Percentiles rank a stretch among this genome's conserved stretches.
phyloP scores from a whole-genome alignment of 2,113 vertebrate species.

The Colius striatus region DNA sequence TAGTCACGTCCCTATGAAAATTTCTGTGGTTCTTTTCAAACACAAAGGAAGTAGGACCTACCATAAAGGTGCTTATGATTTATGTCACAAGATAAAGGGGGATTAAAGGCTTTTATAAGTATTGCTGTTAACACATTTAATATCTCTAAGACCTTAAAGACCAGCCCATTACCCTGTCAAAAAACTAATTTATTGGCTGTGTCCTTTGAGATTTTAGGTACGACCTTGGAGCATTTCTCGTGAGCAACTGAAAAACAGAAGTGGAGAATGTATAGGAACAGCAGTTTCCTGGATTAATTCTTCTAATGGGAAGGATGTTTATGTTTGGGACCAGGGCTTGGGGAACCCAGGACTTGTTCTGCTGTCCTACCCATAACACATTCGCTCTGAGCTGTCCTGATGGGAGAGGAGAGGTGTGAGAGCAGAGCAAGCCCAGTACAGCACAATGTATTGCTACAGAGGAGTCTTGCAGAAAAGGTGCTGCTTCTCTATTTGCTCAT shows the following conservation, averaged over 20 bases:
- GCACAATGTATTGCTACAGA: not conserved
- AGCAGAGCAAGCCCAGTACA: not conserved
- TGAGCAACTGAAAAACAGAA: not conserved
- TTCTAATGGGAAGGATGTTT: not conserved
- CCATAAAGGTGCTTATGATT: not conserved
- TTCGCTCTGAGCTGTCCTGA: not conserved
- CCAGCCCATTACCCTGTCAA: not conserved
- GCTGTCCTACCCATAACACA: not conserved
- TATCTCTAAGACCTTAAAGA: not conserved
- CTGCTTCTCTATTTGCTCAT: not conserved
- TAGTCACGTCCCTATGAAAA: not conserved
- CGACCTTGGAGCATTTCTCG: not conserved
- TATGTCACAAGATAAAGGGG: not conserved
- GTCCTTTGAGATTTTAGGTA: not conserved
- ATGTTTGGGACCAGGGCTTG: fast-evolving
- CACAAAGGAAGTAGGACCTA: not conserved
- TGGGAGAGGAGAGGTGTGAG: not conserved
- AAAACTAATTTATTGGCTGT: not conserved
- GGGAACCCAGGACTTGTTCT: not conserved
- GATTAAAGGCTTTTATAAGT: conserved; percentile 6
- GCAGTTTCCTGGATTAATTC: not conserved
- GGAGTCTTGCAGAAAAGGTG: not conserved
- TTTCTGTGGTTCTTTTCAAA: not conserved
- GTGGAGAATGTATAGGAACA: not conserved
- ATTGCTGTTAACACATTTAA: not conserved